Conservation (phyloP, 2,797 vertebrate species). For the Aphelocoma californica region DNA sequence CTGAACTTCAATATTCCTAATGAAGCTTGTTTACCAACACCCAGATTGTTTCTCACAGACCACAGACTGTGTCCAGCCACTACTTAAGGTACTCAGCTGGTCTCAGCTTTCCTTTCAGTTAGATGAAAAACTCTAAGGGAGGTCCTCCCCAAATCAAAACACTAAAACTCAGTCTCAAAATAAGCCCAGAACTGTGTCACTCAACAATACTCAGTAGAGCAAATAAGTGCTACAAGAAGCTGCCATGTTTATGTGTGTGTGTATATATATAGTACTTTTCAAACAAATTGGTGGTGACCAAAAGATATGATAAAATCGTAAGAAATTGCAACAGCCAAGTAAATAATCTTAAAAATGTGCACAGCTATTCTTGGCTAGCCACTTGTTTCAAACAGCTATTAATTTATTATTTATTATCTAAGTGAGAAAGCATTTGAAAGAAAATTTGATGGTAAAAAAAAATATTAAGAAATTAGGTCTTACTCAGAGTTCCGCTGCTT, state of each 20-base stretch:
- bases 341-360: background rate
- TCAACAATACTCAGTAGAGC: background rate
- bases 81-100: fast-evolving
- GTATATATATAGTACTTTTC: background rate
- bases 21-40: background rate
- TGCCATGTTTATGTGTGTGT: background rate
- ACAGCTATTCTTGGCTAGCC: background rate
- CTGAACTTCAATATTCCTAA: background rate
- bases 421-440: background rate
- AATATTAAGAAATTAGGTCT: background rate
- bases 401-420: background rate
- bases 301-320: background rate
- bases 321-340: background rate
- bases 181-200: background rate
- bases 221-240: background rate
- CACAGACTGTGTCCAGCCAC: background rate
- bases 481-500: background rate
- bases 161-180: background rate
- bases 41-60: background rate
- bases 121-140: background rate
- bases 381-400: background rate
- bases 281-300: background rate
- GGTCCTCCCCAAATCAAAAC: background rate
- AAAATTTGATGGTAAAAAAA: background rate
- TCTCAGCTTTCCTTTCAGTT: background rate